phyloP scores from a whole-genome alignment of 2,888 invertebrate species.

The Cistogaster globosa region DNA sequence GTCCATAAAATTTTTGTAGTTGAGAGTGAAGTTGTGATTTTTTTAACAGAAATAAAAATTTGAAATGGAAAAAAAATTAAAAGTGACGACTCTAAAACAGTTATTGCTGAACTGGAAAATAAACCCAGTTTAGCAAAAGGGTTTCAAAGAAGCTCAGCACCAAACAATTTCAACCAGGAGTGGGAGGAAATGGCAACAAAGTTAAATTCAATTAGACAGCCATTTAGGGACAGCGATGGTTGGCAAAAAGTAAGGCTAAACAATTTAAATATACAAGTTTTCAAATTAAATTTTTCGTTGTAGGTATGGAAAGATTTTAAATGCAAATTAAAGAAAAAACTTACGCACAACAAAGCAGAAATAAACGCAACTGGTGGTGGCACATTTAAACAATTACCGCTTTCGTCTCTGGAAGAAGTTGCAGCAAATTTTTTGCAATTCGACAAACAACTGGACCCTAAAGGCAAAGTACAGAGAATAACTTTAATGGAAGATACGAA shows the following conservation, averaged over 20 bases:
- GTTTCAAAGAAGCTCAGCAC: conserved; percentile 6
- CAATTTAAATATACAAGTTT: neutral
- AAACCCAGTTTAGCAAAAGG: conserved; percentile 23
- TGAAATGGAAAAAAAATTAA: conserved; percentile 19
- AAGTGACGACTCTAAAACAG: conserved; percentile 6
- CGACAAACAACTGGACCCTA: neutral
- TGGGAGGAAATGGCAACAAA: conserved; percentile 7
- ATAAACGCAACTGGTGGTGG: conserved; percentile 23
- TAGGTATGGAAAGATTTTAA: conserved; percentile 29
- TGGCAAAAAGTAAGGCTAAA: conserved; percentile 33
- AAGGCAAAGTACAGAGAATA: neutral
- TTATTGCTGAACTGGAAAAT: neutral
- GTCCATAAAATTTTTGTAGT: neutral
- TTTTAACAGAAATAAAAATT: neutral
- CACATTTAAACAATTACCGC: neutral
- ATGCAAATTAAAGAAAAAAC: too few species aligned
- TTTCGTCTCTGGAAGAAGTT: conserved; percentile 10
- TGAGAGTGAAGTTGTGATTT: neutral
- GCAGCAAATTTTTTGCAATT: conserved; percentile 15
- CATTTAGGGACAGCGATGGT: conserved; percentile 38
- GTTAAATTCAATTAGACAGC: conserved; percentile 25
- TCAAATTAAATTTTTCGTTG: neutral
- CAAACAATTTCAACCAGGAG: conserved; percentile 26
- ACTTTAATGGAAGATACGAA: neutral
- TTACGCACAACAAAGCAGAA: neutral